phyloP scores from a whole-genome alignment of 2,888 invertebrate genomes.

The Trissolcus japonicus region DNA sequence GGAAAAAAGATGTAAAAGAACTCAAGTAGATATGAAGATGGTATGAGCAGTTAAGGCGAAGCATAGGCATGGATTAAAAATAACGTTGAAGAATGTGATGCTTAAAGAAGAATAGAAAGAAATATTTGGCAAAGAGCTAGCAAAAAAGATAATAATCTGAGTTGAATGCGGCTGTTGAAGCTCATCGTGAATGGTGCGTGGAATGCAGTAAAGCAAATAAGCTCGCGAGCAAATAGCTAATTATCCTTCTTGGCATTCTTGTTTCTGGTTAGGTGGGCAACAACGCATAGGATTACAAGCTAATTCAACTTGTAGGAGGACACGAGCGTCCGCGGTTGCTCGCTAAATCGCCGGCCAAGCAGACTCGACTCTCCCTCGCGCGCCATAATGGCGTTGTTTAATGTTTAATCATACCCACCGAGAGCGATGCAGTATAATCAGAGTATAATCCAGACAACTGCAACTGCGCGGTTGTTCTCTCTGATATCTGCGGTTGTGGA shows the following conservation, averaged over 20 bases:
- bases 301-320: conserved; percentile 74
- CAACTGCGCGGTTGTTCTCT: conserved; percentile 60
- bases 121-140: conserved; percentile 47
- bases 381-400: conserved; percentile 74
- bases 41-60: conserved; percentile 23
- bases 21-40: conserved; percentile 40
- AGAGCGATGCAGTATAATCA: conserved; percentile 72
- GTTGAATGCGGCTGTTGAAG: conserved; percentile 42
- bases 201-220: conserved; percentile 73
- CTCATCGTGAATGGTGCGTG: conserved; percentile 65
- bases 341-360: conserved; percentile 52
- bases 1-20: conserved; percentile 11
- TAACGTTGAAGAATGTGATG: conserved; percentile 36
- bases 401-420: conserved; percentile 75
- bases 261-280: conserved; percentile 72
- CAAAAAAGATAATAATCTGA: conserved; percentile 54
- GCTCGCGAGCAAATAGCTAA: conserved; percentile 72
- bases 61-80: conserved; percentile 16
- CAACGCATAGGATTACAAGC: conserved; percentile 68
- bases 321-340: conserved; percentile 74
- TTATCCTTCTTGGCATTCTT: conserved; percentile 75
- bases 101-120: conserved; percentile 40
- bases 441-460: conserved; percentile 75
- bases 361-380: conserved; percentile 54
- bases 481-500: conserved; percentile 58